A percentile compares a stretch with the other conserved stretches of the same genome.
phyloP scores from a whole-genome alignment of 2,888 invertebrate species.

The Odontomyia ornata region DNA sequence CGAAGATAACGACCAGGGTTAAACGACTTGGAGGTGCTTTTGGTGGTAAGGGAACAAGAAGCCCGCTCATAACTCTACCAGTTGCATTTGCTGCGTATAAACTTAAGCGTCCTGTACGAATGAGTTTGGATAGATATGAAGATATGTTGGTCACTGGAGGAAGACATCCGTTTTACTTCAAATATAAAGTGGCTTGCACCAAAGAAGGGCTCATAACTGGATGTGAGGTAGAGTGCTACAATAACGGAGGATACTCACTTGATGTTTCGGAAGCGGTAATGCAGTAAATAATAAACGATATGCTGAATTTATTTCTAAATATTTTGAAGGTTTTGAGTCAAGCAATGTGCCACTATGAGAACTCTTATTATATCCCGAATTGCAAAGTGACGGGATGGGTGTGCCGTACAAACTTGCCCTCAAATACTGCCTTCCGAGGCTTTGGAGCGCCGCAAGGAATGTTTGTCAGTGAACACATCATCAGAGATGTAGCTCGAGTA shows the following conservation, averaged over 20 bases:
- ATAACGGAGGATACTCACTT: slow-evolving; percentile 83
- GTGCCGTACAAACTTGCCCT: slow-evolving; percentile 89
- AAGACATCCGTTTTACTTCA: slow-evolving; percentile 86
- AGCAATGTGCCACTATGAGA: slow-evolving; percentile 84
- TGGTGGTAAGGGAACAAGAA: slow-evolving; percentile 91
- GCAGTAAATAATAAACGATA: too few species aligned
- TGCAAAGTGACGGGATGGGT: slow-evolving; percentile 75
- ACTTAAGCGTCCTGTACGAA: slow-evolving; percentile 79
- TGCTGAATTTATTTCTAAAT: background rate
- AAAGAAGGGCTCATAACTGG: slow-evolving; percentile 79
- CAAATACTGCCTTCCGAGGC: slow-evolving; percentile 93
- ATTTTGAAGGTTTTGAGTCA: slow-evolving; percentile 70
- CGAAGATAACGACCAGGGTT: slow-evolving; percentile 78
- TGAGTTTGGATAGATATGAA: slow-evolving; percentile 92
- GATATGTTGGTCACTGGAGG: slow-evolving; percentile 92
- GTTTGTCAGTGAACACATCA: slow-evolving; percentile 83
- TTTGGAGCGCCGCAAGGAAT: slow-evolving; percentile 93
- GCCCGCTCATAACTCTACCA: slow-evolving; percentile 73
- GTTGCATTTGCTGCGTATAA: slow-evolving; percentile 84
- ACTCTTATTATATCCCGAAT: slow-evolving; percentile 82
- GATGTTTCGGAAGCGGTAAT: slow-evolving; percentile 82
- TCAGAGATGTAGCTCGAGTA: slow-evolving; percentile 79
- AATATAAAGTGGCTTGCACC: slow-evolving; percentile 84
- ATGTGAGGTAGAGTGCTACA: slow-evolving; percentile 77
- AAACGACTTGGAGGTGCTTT: slow-evolving; percentile 95